Percentiles rank a stretch among this genome's conserved stretches.
Evolutionary conservation across 2,113 vertebrate species (phyloP).

Genomic region (Malurus melanocephalus): DNA sequence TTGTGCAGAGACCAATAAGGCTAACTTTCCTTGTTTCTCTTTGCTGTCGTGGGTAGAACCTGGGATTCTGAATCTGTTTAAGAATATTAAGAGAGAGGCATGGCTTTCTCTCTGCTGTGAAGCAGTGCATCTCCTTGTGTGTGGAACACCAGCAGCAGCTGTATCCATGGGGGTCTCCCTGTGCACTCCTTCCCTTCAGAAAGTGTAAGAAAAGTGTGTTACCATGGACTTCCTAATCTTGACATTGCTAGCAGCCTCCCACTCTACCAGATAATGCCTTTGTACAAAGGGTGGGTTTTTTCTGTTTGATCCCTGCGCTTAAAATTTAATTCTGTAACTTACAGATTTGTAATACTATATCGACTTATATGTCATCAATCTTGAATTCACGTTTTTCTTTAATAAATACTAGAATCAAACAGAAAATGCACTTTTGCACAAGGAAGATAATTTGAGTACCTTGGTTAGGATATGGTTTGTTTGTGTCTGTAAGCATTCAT

Average conservation of each 20-base stretch:
- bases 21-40: neutral
- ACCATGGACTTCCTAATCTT: neutral
- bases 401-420: neutral
- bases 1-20: neutral
- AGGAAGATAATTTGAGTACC: neutral
- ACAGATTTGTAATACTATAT: neutral
- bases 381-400: neutral
- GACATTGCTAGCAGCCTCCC: neutral
- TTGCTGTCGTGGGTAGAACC: neutral
- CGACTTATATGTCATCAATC: neutral
- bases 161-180: neutral
- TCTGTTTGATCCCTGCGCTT: neutral
- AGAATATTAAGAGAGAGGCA: neutral
- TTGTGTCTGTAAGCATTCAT: neutral
- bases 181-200: constrained; percentile 1
- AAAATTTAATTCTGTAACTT: neutral
- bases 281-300: neutral
- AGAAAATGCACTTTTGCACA: neutral
- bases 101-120: neutral
- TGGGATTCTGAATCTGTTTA: constrained; percentile 15
- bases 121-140: neutral
- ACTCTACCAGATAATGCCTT: neutral
- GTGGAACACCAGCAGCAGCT: neutral
- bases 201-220: constrained; percentile 11
- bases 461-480: neutral